A percentile compares a stretch with the other conserved stretches of the same genome.
Evolutionary conservation across 1,140 invertebrate species (phyloP).

Genomic region (Conus betulinus): DNA sequence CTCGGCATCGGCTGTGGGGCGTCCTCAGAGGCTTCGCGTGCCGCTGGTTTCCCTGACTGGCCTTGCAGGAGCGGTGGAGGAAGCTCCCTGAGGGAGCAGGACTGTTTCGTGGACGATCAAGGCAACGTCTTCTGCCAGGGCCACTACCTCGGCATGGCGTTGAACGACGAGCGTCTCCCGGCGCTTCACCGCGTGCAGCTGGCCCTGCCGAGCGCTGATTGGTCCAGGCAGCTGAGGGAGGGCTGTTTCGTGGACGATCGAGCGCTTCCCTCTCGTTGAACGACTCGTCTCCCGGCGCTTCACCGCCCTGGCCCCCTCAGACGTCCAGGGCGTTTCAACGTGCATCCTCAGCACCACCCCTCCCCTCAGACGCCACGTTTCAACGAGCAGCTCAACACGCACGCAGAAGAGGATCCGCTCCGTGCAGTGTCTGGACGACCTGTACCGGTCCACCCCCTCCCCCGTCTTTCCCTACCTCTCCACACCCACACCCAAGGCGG

Average conservation of each 20-base stretch:
- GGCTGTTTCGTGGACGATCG: too few species aligned
- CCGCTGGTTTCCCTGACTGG: not conserved
- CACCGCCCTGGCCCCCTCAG: not conserved
- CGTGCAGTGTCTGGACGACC: slow-evolving; percentile 37
- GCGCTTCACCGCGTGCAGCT: slow-evolving; percentile 20
- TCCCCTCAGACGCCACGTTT: slow-evolving; percentile 2
- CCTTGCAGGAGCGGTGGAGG: not conserved
- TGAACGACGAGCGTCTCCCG: not conserved
- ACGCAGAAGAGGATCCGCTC: slow-evolving; percentile 40
- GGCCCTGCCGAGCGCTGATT: slow-evolving; percentile 19
- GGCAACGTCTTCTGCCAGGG: slow-evolving; percentile 7
- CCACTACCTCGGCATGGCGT: slow-evolving; percentile 12
- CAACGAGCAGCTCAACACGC: slow-evolving; percentile 43
- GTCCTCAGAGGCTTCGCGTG: not conserved
- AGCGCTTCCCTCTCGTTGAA: not conserved
- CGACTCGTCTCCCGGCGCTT: too few species aligned
- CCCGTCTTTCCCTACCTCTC: slow-evolving; percentile 23
- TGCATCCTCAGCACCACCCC: not conserved
- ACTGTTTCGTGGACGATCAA: slow-evolving; percentile 1
- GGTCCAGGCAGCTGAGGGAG: not conserved
- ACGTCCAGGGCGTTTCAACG: not conserved
- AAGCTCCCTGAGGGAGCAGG: not conserved
- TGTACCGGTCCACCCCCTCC: slow-evolving; percentile 18
- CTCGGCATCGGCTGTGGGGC: not conserved
- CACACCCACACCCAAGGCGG: not conserved